Conservation (phyloP, 2,888 invertebrate species). For the Philereme transversata region DNA sequence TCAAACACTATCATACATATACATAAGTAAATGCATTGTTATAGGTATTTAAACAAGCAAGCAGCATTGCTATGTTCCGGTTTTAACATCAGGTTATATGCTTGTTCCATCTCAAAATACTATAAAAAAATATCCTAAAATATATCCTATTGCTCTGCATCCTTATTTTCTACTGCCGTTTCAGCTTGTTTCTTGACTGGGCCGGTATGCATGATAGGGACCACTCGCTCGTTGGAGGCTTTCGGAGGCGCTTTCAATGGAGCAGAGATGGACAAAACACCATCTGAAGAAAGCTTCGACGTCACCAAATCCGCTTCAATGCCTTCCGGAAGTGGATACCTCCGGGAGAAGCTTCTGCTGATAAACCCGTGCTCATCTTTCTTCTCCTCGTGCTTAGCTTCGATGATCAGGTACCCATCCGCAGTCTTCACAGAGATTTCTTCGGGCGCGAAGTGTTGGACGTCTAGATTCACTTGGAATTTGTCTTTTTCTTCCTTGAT, state of each 20-base stretch:
- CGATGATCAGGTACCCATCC: slow-evolving; percentile 86
- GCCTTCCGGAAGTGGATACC: slow-evolving; percentile 84
- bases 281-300: slow-evolving; percentile 90
- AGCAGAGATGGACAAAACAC: slow-evolving; percentile 87
- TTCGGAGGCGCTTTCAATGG: slow-evolving; percentile 79
- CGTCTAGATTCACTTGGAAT: slow-evolving; percentile 88
- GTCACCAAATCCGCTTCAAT: slow-evolving; percentile 85
- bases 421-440: slow-evolving; percentile 90
- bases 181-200: slow-evolving; percentile 76
- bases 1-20: no score
- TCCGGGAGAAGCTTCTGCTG: slow-evolving; percentile 88
- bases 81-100: no score
- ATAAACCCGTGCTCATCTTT: slow-evolving; percentile 90
- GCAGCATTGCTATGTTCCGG: no score
- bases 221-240: slow-evolving; percentile 82
- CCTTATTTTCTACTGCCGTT: slow-evolving; percentile 33
- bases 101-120: no score
- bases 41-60: no score
- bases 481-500: slow-evolving; percentile 78
- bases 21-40: no score
- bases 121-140: no score
- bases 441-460: slow-evolving; percentile 89
- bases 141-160: neutral
- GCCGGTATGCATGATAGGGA: slow-evolving; percentile 88
- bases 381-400: slow-evolving; percentile 91